Conservation (phyloP, 2,113 vertebrate genomes). For the Oceanodroma tethys region DNA sequence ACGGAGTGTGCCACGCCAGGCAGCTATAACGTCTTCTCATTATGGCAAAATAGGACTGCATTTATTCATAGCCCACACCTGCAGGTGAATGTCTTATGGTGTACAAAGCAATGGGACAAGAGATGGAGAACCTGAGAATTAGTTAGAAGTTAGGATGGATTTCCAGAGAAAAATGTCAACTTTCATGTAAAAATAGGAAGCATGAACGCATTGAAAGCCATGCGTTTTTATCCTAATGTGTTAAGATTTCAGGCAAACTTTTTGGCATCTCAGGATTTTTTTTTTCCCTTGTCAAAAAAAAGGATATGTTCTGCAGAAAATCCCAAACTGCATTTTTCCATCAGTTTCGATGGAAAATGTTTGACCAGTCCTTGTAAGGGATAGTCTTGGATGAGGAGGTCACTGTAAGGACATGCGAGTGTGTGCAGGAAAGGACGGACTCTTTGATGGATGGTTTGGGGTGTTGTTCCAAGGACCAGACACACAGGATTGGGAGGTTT, state of each 20-base stretch:
- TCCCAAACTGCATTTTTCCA: background rate
- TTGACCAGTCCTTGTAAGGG: background rate
- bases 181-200: background rate
- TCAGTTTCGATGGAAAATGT: background rate
- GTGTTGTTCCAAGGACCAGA: background rate
- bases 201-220: background rate
- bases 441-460: background rate
- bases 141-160: background rate
- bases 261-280: background rate
- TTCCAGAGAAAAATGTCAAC: background rate
- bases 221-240: background rate
- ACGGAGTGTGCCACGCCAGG: accelerated
- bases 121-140: background rate
- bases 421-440: background rate
- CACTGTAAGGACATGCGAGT: background rate
- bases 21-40: background rate
- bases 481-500: background rate
- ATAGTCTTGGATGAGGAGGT: background rate
- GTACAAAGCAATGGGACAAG: background rate
- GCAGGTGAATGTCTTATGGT: accelerated
- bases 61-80: background rate
- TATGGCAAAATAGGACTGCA: background rate
- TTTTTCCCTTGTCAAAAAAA: background rate
- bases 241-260: background rate
- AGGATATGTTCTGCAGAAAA: background rate